These are phyloP conservation scores for Zelostemma sp. DNA, from an alignment of 1,140 invertebrate genomes.

Conservation along the genomic window DNA sequence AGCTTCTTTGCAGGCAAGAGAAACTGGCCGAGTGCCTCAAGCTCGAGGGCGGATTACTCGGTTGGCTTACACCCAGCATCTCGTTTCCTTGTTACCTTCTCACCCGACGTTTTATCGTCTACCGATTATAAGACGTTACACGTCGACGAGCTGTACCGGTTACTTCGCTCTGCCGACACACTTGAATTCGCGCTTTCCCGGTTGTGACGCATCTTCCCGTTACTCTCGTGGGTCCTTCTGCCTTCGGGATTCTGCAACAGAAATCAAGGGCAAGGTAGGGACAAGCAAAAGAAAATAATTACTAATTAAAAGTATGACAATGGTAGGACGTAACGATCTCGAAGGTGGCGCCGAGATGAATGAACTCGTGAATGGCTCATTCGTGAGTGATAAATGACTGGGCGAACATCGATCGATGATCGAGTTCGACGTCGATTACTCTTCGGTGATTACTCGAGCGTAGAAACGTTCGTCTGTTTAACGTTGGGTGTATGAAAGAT, in stretches of 20 bases:
- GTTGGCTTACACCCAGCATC: slow-evolving; percentile 68
- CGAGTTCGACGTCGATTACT: slow-evolving; percentile 2
- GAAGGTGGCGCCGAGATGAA: too few relatives aligned
- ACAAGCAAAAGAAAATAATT: slow-evolving; percentile 62
- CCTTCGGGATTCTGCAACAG: slow-evolving; percentile 57
- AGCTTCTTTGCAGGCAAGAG: slow-evolving; percentile 68
- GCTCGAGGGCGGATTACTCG: slow-evolving; percentile 65
- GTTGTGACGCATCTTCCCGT: slow-evolving; percentile 6
- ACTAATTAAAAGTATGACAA: slow-evolving; percentile 40
- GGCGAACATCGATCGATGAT: slow-evolving; percentile 14
- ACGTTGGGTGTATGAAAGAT: too few relatives aligned
- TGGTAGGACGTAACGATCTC: slow-evolving; percentile 21
- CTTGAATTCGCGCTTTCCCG: not conserved
- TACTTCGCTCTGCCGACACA: slow-evolving; percentile 9
- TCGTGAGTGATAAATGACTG: not conserved
- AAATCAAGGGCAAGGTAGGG: slow-evolving; percentile 64
- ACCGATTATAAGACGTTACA: slow-evolving; percentile 33
- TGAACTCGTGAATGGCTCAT: too few relatives aligned
- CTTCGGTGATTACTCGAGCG: too few relatives aligned
- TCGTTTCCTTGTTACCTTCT: slow-evolving; percentile 31
- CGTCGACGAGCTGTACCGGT: slow-evolving; percentile 12
- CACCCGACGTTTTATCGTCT: slow-evolving; percentile 3
- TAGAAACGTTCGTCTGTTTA: too few relatives aligned
- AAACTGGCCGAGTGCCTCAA: slow-evolving; percentile 71
- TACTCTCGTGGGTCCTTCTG: slow-evolving; percentile 1